Conservation (phyloP, 92 coral and sea anemone species). For the Epizoanthus fatuus region DNA sequence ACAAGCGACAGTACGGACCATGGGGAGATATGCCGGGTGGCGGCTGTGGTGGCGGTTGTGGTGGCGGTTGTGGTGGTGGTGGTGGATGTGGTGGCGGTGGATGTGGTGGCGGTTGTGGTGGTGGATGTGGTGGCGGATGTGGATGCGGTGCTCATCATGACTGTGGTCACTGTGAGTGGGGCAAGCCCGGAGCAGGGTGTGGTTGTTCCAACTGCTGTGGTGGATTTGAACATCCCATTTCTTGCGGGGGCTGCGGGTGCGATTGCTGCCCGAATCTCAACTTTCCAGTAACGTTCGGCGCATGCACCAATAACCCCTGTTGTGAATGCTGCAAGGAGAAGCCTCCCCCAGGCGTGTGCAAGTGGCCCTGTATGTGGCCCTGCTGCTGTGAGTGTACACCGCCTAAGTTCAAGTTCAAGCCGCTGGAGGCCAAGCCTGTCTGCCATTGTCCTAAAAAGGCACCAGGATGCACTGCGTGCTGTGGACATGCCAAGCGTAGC, state of each 20-base stretch:
- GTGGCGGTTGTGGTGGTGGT: conserved; percentile 72
- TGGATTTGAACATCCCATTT: conserved; percentile 81
- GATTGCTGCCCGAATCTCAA: conserved; percentile 89
- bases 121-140: conserved; percentile 67
- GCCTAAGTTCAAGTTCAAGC: conserved; percentile 87
- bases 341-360: conserved; percentile 91
- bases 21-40: conserved; percentile 85
- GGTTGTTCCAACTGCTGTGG: conserved; percentile 90
- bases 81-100: conserved; percentile 67
- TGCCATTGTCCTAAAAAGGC: conserved; percentile 83
- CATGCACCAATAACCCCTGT: conserved; percentile 86
- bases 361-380: conserved; percentile 96
- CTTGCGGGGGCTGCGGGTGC: conserved; percentile 87
- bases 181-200: conserved; percentile 78
- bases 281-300: conserved; percentile 86
- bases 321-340: conserved; percentile 87
- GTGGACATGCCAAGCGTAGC: conserved; percentile 38
- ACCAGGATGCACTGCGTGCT: conserved; percentile 66
- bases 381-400: conserved; percentile 93
- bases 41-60: conserved; percentile 74
- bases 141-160: conserved; percentile 40
- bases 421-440: conserved; percentile 85
- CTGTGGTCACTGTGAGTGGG: conserved; percentile 61
- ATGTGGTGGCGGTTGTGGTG: conserved; percentile 65
- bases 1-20: conserved; percentile 76